Percentiles rank a stretch among this genome's conserved stretches.
Conservation (phyloP, 2,113 vertebrate genomes). For the Toxotes jaculatrix region DNA sequence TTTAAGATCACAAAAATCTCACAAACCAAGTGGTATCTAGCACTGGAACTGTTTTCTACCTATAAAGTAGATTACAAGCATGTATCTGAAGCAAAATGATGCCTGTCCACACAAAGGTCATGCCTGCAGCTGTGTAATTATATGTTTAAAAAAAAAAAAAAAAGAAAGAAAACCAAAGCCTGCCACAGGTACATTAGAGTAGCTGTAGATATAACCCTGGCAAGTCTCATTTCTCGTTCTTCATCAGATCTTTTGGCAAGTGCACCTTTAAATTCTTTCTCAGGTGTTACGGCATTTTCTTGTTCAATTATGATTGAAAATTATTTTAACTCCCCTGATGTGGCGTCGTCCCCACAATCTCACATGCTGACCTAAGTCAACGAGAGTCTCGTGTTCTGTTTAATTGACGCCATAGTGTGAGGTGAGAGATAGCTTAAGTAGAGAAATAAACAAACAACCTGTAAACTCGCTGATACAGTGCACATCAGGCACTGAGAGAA, state of each 20-base stretch:
- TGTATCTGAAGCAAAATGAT: neutral
- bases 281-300: constrained; percentile 33
- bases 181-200: neutral
- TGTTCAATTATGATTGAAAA: constrained; percentile 27
- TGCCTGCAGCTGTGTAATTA: constrained; percentile 2
- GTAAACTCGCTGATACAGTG: constrained; percentile 55
- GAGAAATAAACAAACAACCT: constrained; percentile 61
- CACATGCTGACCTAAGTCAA: constrained; percentile 31
- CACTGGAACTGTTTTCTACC: neutral
- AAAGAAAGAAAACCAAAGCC: neutral
- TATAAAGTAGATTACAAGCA: neutral
- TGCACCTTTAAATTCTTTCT: constrained; percentile 31
- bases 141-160: neutral
- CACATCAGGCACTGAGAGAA: constrained; percentile 25
- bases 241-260: neutral
- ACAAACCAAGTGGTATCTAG: neutral
- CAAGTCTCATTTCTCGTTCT: neutral
- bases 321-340: constrained; percentile 27
- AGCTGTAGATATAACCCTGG: constrained; percentile 14
- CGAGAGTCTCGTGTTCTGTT: constrained; percentile 22
- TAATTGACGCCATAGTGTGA: constrained; percentile 31
- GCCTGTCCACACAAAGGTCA: constrained; percentile 12
- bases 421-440: constrained; percentile 51
- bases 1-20: neutral
- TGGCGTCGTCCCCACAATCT: neutral